Evolutionary conservation across 2,797 vertebrate species (phyloP).

Genomic region (Oryzias dopingdopingensis): DNA sequence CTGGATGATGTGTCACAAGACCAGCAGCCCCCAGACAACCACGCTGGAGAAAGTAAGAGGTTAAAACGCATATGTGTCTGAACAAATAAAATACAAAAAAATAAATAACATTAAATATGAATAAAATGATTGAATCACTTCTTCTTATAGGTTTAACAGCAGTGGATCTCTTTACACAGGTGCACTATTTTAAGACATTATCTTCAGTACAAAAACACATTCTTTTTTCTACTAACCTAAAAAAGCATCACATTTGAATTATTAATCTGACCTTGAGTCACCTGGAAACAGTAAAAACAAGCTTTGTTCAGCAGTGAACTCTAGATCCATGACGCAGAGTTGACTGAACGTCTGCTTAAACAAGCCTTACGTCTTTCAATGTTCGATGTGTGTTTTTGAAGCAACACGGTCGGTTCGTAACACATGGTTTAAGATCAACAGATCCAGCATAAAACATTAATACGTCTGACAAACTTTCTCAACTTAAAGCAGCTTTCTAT

Average conservation of each 20-base stretch:
- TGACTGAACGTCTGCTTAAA: constrained; percentile 66
- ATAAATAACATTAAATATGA: too few species aligned
- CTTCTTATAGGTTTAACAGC: too few species aligned
- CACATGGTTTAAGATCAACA: constrained; percentile 31
- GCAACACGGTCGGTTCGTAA: constrained; percentile 31
- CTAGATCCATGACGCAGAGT: constrained; percentile 37
- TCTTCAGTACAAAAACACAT: constrained; percentile 21
- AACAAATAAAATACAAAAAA: too few species aligned
- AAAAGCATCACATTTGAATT: constrained; percentile 57
- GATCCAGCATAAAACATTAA: constrained; percentile 14
- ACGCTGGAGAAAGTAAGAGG: constrained; percentile 42
- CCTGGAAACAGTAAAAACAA: constrained; percentile 59
- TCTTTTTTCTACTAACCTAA: constrained; percentile 59
- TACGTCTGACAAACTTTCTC: constrained; percentile 3
- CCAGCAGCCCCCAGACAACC: constrained; percentile 59
- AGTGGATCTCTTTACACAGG: too few species aligned
- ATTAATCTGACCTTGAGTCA: constrained; percentile 62
- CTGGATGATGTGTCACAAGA: constrained; percentile 64
- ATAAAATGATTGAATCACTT: too few species aligned
- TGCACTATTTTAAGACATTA: too few species aligned
- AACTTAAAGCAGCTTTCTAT: too few species aligned
- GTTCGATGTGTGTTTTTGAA: constrained; percentile 28
- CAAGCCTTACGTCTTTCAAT: background rate
- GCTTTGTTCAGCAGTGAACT: constrained; percentile 59
- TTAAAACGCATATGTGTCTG: too few species aligned